Evolutionary conservation across 2,797 vertebrate genomes (phyloP).

Genomic region (Sternarchorhynchus goeldii): DNA sequence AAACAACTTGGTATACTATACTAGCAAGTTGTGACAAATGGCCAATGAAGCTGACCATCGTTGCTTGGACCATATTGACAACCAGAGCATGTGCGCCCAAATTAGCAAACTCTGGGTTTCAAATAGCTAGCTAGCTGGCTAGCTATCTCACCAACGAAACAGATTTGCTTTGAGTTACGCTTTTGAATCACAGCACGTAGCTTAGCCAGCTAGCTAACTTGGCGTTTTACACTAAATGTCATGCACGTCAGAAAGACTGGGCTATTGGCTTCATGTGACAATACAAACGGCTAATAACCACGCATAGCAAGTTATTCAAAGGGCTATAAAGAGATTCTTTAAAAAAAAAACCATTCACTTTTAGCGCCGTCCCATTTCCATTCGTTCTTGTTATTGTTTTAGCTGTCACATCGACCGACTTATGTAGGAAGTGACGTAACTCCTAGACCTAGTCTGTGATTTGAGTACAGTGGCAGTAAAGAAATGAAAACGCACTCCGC

Average conservation of each 20-base stretch:
- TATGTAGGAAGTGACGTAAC: conserved; percentile 73
- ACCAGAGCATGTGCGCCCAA: neutral
- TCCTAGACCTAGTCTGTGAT: neutral
- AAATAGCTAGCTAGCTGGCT: too few species aligned
- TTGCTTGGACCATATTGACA: neutral
- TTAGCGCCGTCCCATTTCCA: conserved; percentile 22
- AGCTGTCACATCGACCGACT: conserved; percentile 66
- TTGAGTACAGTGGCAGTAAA: neutral
- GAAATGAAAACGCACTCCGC: too few species aligned
- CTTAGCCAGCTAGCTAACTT: too few species aligned
- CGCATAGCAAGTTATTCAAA: neutral
- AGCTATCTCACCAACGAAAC: too few species aligned
- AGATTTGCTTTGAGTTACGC: too few species aligned
- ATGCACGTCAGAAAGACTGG: too few species aligned
- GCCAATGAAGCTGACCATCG: neutral
- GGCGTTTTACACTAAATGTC: too few species aligned
- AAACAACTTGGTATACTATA: too few species aligned
- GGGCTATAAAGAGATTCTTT: too few species aligned
- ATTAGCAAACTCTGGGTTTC: too few species aligned
- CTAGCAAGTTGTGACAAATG: neutral
- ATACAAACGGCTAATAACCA: neutral
- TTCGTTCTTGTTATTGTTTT: conserved; percentile 67
- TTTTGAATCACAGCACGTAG: too few species aligned
- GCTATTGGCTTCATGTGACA: neutral
- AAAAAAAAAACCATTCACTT: conserved; percentile 49